These are phyloP conservation scores for Pachliopta kotzebuea DNA, from an alignment of 2,888 invertebrate species.

Conservation along the genomic window DNA sequence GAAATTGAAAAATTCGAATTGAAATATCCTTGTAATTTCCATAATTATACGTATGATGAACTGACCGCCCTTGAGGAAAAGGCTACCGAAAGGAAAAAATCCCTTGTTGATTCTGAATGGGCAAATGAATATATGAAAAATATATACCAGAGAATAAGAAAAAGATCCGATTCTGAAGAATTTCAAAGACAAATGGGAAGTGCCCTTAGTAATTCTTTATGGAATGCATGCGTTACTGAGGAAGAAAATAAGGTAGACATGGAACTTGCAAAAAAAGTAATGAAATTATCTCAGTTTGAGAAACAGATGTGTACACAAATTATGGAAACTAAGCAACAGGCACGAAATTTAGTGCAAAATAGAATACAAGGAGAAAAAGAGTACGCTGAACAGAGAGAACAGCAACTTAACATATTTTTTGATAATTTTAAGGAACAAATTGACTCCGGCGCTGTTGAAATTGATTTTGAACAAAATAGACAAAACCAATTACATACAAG, in stretches of 20 bases:
- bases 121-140: conserved; percentile 72
- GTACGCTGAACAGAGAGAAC: conserved; percentile 70
- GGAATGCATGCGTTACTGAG: conserved; percentile 74
- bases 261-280: conserved; percentile 76
- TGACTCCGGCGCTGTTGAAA: conserved; percentile 69
- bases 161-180: conserved; percentile 62
- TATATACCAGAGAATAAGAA: conserved; percentile 65
- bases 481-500: conserved; percentile 74
- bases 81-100: conserved; percentile 48
- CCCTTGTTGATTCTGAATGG: conserved; percentile 60
- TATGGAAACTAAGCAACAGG: conserved; percentile 81
- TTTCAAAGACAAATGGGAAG: conserved; percentile 75
- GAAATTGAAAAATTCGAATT: conserved; percentile 62
- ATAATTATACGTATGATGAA: conserved; percentile 66
- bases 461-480: conserved; percentile 75
- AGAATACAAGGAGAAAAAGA: conserved; percentile 73
- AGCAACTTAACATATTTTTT: conserved; percentile 68
- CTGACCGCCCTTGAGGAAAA: conserved; percentile 56
- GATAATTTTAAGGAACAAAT: conserved; percentile 67
- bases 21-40: conserved; percentile 57
- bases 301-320: conserved; percentile 83
- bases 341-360: conserved; percentile 77
- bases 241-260: conserved; percentile 76
- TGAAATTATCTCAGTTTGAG: conserved; percentile 83
- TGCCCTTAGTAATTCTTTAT: conserved; percentile 69